Evolutionary conservation across 2,888 invertebrate species (phyloP).

Genomic region (Gerosis bhagava): DNA sequence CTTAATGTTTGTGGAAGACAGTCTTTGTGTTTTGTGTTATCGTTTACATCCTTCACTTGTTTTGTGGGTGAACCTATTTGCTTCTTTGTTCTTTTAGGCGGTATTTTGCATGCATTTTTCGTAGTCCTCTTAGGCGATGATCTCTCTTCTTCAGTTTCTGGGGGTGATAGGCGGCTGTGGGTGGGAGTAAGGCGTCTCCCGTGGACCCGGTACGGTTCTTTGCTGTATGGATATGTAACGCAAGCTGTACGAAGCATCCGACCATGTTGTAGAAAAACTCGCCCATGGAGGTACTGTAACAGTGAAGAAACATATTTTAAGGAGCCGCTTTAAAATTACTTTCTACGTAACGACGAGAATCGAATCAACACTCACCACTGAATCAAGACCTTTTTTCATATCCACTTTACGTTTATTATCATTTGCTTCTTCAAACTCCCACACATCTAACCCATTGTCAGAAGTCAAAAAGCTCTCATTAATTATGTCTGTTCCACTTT

Average conservation of each 20-base stretch:
- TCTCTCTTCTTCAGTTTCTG: constrained; percentile 63
- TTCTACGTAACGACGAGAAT: too few relatives aligned
- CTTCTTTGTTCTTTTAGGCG: constrained; percentile 61
- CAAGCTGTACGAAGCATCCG: constrained; percentile 86
- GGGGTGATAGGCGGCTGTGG: constrained; percentile 53
- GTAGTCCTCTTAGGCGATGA: constrained; percentile 56
- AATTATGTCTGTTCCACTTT: constrained; percentile 53
- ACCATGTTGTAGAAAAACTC: constrained; percentile 88
- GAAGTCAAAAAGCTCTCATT: constrained; percentile 59
- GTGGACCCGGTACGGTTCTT: constrained; percentile 71
- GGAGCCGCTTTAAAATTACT: too few relatives aligned
- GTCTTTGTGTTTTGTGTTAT: constrained; percentile 65
- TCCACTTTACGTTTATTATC: constrained; percentile 54
- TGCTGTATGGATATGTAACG: constrained; percentile 77
- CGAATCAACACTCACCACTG: constrained; percentile 56
- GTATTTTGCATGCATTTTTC: constrained; percentile 49
- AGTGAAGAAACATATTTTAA: too few relatives aligned
- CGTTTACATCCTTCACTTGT: constrained; percentile 65
- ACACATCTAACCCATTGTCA: constrained; percentile 63
- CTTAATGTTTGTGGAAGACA: constrained; percentile 39
- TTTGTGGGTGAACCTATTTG: constrained; percentile 70
- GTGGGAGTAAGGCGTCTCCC: constrained; percentile 59
- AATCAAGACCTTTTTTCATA: constrained; percentile 56
- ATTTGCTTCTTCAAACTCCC: constrained; percentile 55
- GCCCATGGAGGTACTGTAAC: constrained; percentile 89